A percentile compares a stretch with the other conserved stretches of the same genome.
Evolutionary conservation across 1,140 invertebrate species (phyloP).

Genomic region (Rhopalosiphum padi): DNA sequence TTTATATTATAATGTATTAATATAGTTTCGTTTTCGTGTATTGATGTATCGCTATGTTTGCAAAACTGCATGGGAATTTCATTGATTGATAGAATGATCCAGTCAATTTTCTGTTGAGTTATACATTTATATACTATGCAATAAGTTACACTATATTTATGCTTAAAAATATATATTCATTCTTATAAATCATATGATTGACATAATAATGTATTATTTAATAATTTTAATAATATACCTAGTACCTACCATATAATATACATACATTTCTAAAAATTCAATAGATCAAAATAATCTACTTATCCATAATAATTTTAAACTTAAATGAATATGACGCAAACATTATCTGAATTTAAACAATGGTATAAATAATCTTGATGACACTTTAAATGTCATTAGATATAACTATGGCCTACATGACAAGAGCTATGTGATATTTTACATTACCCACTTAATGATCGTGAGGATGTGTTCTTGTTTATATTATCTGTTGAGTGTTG

Average conservation of each 20-base stretch:
- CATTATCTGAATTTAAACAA: background rate
- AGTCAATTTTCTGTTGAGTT: background rate
- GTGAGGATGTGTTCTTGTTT: background rate
- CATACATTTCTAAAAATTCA: background rate
- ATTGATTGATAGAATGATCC: background rate
- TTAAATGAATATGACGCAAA: background rate
- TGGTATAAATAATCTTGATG: background rate
- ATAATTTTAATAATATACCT: background rate
- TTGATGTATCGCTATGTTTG: background rate
- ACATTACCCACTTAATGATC: background rate
- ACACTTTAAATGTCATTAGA: background rate
- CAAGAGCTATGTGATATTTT: background rate
- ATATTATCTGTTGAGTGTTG: slow-evolving; percentile 15
- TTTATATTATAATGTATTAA: background rate
- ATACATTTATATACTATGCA: background rate
- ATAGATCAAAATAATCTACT: background rate
- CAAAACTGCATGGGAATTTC: background rate
- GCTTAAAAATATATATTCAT: background rate
- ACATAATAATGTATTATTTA: background rate
- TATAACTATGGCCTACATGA: background rate
- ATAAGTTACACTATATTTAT: background rate
- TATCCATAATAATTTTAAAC: background rate
- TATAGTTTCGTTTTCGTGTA: background rate
- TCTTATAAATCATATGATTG: background rate
- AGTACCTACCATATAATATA: background rate